A percentile compares a stretch with the other conserved stretches of the same genome.
Conservation (phyloP, 2,113 vertebrate species). For the Macrotis lagotis region DNA sequence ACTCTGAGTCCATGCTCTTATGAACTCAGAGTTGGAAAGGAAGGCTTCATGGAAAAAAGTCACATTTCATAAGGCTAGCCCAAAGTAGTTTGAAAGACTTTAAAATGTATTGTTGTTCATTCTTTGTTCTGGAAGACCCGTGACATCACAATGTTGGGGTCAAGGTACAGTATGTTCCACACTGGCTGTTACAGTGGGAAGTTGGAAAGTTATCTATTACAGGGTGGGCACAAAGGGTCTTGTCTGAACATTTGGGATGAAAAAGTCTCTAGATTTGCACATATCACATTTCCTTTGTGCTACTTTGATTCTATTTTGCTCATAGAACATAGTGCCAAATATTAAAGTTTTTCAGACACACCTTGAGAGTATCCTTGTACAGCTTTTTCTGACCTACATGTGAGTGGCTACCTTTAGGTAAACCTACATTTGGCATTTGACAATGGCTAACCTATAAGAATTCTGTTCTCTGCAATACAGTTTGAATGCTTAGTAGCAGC, state of each 20-base stretch:
- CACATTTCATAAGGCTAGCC: not conserved
- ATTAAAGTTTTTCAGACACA: not conserved
- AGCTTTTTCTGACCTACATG: not conserved
- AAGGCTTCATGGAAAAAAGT: not conserved
- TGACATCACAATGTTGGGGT: not conserved
- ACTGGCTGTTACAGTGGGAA: not conserved
- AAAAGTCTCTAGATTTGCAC: not conserved
- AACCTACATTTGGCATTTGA: not conserved
- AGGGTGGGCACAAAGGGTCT: not conserved
- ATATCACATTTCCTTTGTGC: not conserved
- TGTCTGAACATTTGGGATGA: not conserved
- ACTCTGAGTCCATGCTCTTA: not conserved
- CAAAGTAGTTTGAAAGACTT: not conserved
- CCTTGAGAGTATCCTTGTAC: not conserved
- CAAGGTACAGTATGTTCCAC: not conserved
- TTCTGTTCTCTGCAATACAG: not conserved
- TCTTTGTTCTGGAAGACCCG: not conserved
- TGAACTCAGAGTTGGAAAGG: not conserved
- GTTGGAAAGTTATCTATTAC: not conserved
- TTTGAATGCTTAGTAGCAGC: too few species aligned
- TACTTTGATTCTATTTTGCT: not conserved
- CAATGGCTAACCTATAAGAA: too few species aligned
- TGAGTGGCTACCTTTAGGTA: not conserved
- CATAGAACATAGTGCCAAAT: not conserved
- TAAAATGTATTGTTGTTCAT: not conserved